Evolutionary conservation across 2,113 vertebrate species (phyloP).

Genomic region (Thoracochromis brauschi): DNA sequence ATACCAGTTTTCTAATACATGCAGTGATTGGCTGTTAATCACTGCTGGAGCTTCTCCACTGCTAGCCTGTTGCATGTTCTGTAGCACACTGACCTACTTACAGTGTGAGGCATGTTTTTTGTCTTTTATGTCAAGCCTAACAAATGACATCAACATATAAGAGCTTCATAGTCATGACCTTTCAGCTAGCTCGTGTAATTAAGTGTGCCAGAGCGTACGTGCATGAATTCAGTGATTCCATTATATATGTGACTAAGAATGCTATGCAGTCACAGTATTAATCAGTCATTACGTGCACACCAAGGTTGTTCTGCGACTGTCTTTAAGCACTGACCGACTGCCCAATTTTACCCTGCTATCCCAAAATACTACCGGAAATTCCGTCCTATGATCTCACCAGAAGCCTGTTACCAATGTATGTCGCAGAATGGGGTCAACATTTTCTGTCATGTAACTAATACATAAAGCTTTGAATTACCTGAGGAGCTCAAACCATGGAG

Average conservation of each 20-base stretch:
- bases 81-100: conserved; percentile 57
- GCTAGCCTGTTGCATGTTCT: conserved; percentile 8
- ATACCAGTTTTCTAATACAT: neutral
- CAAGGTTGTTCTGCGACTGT: neutral
- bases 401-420: neutral
- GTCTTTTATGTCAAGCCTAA: neutral
- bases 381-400: neutral
- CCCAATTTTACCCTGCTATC: neutral
- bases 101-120: neutral
- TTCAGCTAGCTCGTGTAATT: neutral
- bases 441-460: neutral
- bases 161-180: neutral
- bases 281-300: neutral
- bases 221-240: neutral
- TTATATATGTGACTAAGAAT: neutral
- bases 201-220: neutral
- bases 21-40: neutral
- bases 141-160: neutral
- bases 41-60: neutral
- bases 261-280: neutral
- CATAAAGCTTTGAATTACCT: neutral
- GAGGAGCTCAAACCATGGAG: neutral
- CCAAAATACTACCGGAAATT: neutral
- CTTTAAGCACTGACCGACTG: neutral
- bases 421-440: conserved; percentile 2